These are phyloP conservation scores for Taenioides sp. DNA, from an alignment of 2,797 vertebrate species.

Conservation along the genomic window DNA sequence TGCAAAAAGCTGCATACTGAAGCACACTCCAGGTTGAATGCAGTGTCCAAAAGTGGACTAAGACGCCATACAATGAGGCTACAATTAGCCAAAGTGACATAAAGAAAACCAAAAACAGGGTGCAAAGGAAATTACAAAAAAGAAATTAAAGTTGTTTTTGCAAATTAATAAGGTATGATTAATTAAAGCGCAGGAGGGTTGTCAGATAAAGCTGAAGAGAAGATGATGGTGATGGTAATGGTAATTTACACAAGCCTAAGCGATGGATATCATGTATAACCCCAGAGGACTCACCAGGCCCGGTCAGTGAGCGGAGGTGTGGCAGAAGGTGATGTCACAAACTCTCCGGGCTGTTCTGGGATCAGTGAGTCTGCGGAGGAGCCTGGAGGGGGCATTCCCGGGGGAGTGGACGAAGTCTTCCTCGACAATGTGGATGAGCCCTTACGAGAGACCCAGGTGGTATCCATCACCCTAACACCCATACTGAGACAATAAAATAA, in stretches of 20 bases:
- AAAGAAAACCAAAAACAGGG: constrained; percentile 23
- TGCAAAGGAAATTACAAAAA: constrained; percentile 29
- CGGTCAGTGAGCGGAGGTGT: constrained; percentile 84
- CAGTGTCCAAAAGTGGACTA: constrained; percentile 29
- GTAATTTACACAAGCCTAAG: constrained; percentile 26
- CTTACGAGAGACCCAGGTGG: constrained; percentile 96
- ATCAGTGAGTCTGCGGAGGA: constrained; percentile 85
- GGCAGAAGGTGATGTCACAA: constrained; percentile 76
- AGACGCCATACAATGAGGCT: constrained; percentile 24
- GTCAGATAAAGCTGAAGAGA: constrained; percentile 33
- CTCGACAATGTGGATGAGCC: constrained; percentile 84
- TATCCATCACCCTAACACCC: constrained; percentile 99
- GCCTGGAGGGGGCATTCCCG: constrained; percentile 83
- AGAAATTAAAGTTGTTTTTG: constrained; percentile 22
- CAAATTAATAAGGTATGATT: constrained; percentile 25
- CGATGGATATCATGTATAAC: constrained; percentile 12
- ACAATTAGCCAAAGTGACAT: constrained; percentile 33
- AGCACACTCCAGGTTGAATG: constrained; percentile 40
- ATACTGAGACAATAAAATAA: constrained; percentile 78
- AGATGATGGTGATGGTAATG: constrained; percentile 38
- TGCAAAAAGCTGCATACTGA: constrained; percentile 45
- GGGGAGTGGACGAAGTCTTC: constrained; percentile 87
- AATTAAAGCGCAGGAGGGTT: constrained; percentile 26
- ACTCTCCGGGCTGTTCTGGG: constrained; percentile 84
- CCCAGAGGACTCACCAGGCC: constrained; percentile 82